Conservation (phyloP, 1,140 invertebrate genomes). For the Aphelenchoides fujianensis region DNA sequence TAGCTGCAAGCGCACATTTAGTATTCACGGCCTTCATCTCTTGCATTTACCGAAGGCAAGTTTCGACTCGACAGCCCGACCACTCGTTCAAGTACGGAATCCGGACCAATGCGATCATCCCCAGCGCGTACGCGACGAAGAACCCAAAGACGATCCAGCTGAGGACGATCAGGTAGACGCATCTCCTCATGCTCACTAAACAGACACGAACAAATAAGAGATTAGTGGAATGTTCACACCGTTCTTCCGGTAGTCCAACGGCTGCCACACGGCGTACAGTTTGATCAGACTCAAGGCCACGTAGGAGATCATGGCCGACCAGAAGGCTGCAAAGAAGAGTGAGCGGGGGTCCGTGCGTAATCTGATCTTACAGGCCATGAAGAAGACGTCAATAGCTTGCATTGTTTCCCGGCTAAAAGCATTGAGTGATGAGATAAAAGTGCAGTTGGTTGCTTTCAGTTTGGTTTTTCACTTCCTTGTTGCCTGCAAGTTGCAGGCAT, state of each 20-base stretch:
- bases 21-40: no score
- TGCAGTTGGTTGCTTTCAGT: not conserved
- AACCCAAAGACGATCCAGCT: conserved; percentile 37
- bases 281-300: conserved; percentile 49
- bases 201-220: no score
- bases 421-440: not conserved
- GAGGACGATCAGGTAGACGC: conserved; percentile 44
- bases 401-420: conserved; percentile 44
- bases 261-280: conserved; percentile 50
- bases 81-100: conserved; percentile 31
- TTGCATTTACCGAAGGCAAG: conserved; percentile 32
- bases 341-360: no score
- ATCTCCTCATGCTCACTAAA: conserved; percentile 55
- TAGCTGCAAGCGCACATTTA: no score
- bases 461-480: conserved; percentile 18
- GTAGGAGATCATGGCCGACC: conserved; percentile 56
- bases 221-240: no score
- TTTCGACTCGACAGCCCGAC: conserved; percentile 37
- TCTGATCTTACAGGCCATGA: conserved; percentile 42
- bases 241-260: conserved; percentile 49
- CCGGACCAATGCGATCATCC: conserved; percentile 26
- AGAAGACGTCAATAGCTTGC: conserved; percentile 48
- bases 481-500: not conserved
- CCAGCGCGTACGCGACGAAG: conserved; percentile 27
- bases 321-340: conserved; percentile 32